Conservation (phyloP, 1,140 invertebrate species). For the Oryzaephilus surinamensis region DNA sequence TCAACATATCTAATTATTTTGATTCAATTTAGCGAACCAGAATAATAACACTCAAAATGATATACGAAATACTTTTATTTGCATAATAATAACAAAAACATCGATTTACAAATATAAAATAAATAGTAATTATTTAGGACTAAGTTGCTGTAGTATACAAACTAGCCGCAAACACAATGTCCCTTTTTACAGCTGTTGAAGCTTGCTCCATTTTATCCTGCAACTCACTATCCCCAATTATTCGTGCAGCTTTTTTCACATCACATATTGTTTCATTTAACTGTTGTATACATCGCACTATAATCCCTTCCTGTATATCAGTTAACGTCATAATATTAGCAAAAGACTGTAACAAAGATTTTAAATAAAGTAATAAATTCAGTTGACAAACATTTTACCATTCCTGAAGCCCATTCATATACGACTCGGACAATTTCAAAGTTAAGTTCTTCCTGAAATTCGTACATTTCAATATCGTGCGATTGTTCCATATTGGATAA, state of each 20-base stretch:
- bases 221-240: slow-evolving; percentile 85
- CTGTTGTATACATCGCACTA: slow-evolving; percentile 94
- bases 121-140: too few species aligned
- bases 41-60: too few species aligned
- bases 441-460: slow-evolving; percentile 58
- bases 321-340: slow-evolving; percentile 86
- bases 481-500: slow-evolving; percentile 38
- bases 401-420: slow-evolving; percentile 88
- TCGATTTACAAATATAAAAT: too few species aligned
- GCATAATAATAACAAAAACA: too few species aligned
- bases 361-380: slow-evolving; percentile 2
- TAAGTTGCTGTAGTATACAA: too few species aligned
- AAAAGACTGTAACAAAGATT: slow-evolving; percentile 57
- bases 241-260: slow-evolving; percentile 83
- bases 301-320: slow-evolving; percentile 95
- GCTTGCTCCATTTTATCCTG: slow-evolving; percentile 94
- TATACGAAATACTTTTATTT: too few species aligned
- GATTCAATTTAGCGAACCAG: too few species aligned
- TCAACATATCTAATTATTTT: too few species aligned
- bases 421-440: slow-evolving; percentile 89
- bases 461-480: slow-evolving; percentile 42
- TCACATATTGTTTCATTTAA: slow-evolving; percentile 88
- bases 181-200: slow-evolving; percentile 83
- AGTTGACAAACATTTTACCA: slow-evolving; percentile 41
- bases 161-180: slow-evolving; percentile 97